phyloP scores from a whole-genome alignment of 1,140 invertebrate genomes.

The Anagrus nilaparvatae region DNA sequence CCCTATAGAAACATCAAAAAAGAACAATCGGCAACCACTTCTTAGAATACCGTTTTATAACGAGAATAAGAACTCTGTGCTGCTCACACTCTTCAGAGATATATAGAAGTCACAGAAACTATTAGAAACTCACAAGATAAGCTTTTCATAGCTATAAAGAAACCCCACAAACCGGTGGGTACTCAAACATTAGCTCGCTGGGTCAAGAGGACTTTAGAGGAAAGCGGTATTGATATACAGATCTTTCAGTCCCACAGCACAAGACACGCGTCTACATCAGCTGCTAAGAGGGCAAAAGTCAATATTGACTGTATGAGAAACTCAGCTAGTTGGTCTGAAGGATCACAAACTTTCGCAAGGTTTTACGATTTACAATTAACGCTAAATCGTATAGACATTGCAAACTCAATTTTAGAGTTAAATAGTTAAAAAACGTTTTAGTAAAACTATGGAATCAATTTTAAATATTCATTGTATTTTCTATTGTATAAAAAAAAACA shows the following conservation, averaged over 20 bases:
- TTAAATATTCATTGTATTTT: no score
- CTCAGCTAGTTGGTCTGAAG: slow-evolving; percentile 13
- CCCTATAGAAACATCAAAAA: slow-evolving; percentile 16
- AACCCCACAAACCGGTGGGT: slow-evolving; percentile 1
- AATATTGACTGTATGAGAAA: slow-evolving; percentile 11
- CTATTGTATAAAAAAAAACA: no score
- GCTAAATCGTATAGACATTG: no score
- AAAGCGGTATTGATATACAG: slow-evolving; percentile 3
- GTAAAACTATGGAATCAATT: no score
- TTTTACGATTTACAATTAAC: no score
- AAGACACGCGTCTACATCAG: slow-evolving; percentile 11
- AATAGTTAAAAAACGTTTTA: no score
- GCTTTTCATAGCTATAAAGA: slow-evolving; percentile 10
- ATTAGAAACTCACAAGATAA: neutral
- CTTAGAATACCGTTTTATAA: slow-evolving; percentile 13
- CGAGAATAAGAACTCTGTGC: slow-evolving; percentile 3
- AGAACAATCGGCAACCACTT: slow-evolving; percentile 8
- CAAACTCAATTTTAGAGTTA: no score
- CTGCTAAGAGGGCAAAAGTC: slow-evolving; percentile 5
- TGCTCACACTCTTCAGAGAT: neutral
- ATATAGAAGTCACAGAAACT: slow-evolving; percentile 9
- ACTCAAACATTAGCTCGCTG: slow-evolving; percentile 11
- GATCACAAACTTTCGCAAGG: neutral
- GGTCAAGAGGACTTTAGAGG: slow-evolving; percentile 1
- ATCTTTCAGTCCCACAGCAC: slow-evolving; percentile 11